Percentiles rank a stretch among this genome's conserved stretches.
Conservation (phyloP, 2,888 invertebrate species). For the Drosophila lacicola region DNA sequence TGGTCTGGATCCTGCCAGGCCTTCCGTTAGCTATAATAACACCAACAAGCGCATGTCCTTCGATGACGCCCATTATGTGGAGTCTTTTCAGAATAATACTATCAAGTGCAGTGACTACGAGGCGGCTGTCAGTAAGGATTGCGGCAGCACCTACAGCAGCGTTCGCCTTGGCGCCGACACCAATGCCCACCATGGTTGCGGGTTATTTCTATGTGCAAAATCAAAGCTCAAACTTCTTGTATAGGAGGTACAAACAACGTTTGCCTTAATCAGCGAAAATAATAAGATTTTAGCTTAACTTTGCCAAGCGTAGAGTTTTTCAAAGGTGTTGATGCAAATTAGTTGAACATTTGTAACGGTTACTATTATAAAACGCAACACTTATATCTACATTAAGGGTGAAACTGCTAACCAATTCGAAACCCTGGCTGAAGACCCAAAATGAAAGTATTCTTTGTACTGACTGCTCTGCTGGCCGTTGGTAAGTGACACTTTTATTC, state of each 20-base stretch:
- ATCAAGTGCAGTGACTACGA: conserved; percentile 57
- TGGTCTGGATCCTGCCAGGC: conserved; percentile 82
- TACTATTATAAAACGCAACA: too few relatives aligned
- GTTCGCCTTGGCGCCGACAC: conserved; percentile 66
- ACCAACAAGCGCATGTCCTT: conserved; percentile 59
- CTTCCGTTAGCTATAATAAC: conserved; percentile 65
- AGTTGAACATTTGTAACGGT: neutral
- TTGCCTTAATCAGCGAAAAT: too few relatives aligned
- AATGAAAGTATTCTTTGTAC: conserved; percentile 36
- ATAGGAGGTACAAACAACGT: too few relatives aligned
- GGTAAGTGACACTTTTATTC: conserved; percentile 26
- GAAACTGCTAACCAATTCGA: neutral
- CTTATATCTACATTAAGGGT: conserved; percentile 28
- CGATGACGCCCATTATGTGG: conserved; percentile 77
- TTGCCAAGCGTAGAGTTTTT: neutral
- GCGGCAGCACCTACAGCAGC: conserved; percentile 61
- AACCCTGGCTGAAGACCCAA: conserved; percentile 8
- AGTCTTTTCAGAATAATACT: conserved; percentile 78
- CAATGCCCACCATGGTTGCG: too few relatives aligned
- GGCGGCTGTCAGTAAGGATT: conserved; percentile 74
- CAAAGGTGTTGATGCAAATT: conserved; percentile 4
- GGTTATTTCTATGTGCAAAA: too few relatives aligned
- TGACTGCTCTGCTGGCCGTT: conserved; percentile 36
- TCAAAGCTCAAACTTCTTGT: too few relatives aligned
- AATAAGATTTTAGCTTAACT: neutral